Percentiles rank a stretch among this genome's conserved stretches.
These are phyloP conservation scores for Anagyrus pseudococci DNA, from an alignment of 2,888 invertebrate genomes.

Conservation along the genomic window DNA sequence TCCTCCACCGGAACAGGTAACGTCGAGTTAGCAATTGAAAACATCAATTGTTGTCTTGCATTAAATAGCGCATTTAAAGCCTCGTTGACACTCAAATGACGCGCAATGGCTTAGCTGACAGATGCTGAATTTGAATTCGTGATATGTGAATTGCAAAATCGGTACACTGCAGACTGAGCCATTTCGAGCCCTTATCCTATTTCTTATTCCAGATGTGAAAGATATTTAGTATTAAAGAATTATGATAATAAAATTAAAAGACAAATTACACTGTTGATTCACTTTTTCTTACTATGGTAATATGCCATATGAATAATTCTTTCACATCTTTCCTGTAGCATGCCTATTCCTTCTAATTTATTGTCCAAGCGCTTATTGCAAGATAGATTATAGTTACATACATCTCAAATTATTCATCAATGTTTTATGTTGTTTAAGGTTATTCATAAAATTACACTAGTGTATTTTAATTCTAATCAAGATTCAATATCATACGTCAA, in stretches of 20 bases:
- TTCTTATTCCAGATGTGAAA: constrained; percentile 28
- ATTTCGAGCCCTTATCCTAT: not conserved
- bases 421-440: constrained; percentile 9
- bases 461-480: constrained; percentile 13
- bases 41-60: constrained; percentile 28
- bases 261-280: too few relatives aligned
- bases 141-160: constrained; percentile 29
- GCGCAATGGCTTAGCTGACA: constrained; percentile 42
- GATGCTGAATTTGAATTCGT: constrained; percentile 37
- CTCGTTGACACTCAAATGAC: constrained; percentile 19
- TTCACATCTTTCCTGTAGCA: constrained; percentile 40
- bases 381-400: constrained; percentile 15
- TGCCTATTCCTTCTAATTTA: constrained; percentile 43
- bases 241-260: too few relatives aligned
- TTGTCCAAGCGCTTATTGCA: constrained; percentile 38
- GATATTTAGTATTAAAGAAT: constrained; percentile 5
- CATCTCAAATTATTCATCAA: constrained; percentile 13
- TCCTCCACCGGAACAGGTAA: constrained; percentile 69
- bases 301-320: constrained; percentile 5
- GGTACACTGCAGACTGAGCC: too few relatives aligned
- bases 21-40: constrained; percentile 46
- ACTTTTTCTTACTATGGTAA: too few relatives aligned
- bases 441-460: constrained; percentile 6
- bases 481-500: not conserved
- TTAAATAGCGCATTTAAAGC: constrained; percentile 47